Evolutionary conservation across 2,888 invertebrate genomes (phyloP).

Genomic region (Ernsta delagoae): DNA sequence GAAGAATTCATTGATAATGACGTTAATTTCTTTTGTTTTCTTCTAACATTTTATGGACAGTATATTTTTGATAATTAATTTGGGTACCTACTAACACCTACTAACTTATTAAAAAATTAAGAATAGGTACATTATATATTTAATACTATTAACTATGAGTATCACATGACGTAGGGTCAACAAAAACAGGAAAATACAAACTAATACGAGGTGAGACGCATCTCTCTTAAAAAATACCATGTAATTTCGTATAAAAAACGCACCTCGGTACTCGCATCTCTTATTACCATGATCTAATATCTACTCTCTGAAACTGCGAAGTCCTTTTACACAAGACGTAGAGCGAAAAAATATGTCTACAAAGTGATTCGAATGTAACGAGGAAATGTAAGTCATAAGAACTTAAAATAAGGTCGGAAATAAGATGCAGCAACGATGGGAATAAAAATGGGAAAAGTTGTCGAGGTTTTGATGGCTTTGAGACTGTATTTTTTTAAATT

Average conservation of each 20-base stretch:
- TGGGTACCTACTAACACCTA: too few relatives aligned
- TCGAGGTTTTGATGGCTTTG: slow-evolving; percentile 34
- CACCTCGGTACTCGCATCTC: slow-evolving; percentile 9
- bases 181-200: too few relatives aligned
- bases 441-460: slow-evolving; percentile 37
- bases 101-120: too few relatives aligned
- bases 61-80: too few relatives aligned
- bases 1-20: not conserved
- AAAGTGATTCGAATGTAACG: slow-evolving; percentile 15
- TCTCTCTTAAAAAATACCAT: slow-evolving; percentile 2
- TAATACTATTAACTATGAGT: too few relatives aligned
- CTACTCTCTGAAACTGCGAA: slow-evolving; percentile 34
- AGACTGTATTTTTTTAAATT: slow-evolving; percentile 30
- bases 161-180: too few relatives aligned
- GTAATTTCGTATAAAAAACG: slow-evolving; percentile 28
- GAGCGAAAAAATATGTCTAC: slow-evolving; percentile 28
- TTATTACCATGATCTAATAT: slow-evolving; percentile 31
- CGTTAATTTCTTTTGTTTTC: not conserved
- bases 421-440: not conserved
- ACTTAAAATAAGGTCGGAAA: slow-evolving; percentile 12
- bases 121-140: too few relatives aligned
- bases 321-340: slow-evolving; percentile 38
- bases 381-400: not conserved
- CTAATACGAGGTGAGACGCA: too few relatives aligned
- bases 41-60: not conserved